These are phyloP conservation scores for Drosophila fulvimacula DNA, from an alignment of 2,888 invertebrate species.

Conservation along the genomic window DNA sequence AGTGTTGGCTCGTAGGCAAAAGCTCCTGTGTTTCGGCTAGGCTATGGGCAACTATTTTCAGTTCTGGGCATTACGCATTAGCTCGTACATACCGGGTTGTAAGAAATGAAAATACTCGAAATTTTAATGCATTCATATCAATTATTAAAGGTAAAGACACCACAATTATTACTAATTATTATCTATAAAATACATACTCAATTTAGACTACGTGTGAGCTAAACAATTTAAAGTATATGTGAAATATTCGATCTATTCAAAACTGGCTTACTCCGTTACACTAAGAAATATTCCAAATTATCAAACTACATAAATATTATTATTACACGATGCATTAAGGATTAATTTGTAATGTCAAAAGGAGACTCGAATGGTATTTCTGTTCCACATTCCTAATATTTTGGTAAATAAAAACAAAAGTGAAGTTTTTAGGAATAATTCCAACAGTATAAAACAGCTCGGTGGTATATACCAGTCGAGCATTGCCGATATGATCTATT, in stretches of 20 bases:
- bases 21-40: slow-evolving; percentile 10
- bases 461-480: neutral
- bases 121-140: slow-evolving; percentile 60
- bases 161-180: neutral
- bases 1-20: slow-evolving; percentile 15
- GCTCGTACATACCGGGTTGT: slow-evolving; percentile 28
- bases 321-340: no score
- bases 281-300: neutral
- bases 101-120: slow-evolving; percentile 60
- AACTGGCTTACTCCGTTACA: slow-evolving; percentile 4
- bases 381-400: neutral
- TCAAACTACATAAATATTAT: neutral
- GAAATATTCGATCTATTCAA: neutral
- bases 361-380: no score
- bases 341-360: no score
- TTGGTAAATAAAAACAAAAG: neutral
- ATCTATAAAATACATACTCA: slow-evolving; percentile 1
- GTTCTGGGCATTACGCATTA: neutral
- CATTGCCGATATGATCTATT: neutral
- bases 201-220: neutral
- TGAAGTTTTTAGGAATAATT: neutral
- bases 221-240: neutral
- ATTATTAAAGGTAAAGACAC: slow-evolving; percentile 19
- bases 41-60: slow-evolving; percentile 6
- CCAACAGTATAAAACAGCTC: neutral